These are phyloP conservation scores for Lepidonotus clava DNA, from an alignment of 2,888 invertebrate genomes.

Conservation along the genomic window DNA sequence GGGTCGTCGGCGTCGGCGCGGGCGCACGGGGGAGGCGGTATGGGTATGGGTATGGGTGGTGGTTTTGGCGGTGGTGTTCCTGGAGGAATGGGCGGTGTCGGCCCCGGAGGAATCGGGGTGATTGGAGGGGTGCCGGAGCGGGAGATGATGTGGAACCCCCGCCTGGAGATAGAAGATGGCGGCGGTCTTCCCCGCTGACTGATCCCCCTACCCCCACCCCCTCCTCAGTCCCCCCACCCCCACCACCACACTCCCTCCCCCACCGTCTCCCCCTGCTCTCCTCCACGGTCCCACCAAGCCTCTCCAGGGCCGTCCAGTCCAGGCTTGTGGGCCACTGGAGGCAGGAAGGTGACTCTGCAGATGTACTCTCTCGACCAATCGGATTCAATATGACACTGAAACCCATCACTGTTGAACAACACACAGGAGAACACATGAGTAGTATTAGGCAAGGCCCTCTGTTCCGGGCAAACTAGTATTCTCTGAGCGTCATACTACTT, in stretches of 20 bases:
- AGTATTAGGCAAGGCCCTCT: too few relatives aligned
- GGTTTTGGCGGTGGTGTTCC: too few relatives aligned
- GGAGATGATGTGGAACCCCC: neutral
- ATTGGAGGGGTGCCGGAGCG: too few relatives aligned
- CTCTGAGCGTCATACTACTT: too few relatives aligned
- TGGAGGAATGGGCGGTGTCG: too few relatives aligned
- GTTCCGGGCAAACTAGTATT: too few relatives aligned
- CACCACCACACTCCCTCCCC: neutral
- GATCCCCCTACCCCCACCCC: neutral
- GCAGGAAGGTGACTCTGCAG: neutral
- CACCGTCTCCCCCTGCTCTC: neutral
- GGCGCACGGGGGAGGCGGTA: conserved; percentile 10
- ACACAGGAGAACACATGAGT: too few relatives aligned
- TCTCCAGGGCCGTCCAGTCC: neutral
- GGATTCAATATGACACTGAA: neutral
- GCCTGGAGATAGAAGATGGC: neutral
- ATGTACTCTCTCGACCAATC: too few relatives aligned
- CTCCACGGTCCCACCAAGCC: neutral
- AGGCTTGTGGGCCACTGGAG: neutral
- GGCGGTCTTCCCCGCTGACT: conserved; percentile 12
- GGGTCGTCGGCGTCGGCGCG: neutral
- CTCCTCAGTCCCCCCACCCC: neutral
- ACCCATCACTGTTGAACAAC: too few relatives aligned
- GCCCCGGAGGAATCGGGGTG: too few relatives aligned
- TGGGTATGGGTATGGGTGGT: too few relatives aligned